Evolutionary conservation across 2,113 vertebrate genomes (phyloP).

Genomic region (Orthonyx spaldingii): DNA sequence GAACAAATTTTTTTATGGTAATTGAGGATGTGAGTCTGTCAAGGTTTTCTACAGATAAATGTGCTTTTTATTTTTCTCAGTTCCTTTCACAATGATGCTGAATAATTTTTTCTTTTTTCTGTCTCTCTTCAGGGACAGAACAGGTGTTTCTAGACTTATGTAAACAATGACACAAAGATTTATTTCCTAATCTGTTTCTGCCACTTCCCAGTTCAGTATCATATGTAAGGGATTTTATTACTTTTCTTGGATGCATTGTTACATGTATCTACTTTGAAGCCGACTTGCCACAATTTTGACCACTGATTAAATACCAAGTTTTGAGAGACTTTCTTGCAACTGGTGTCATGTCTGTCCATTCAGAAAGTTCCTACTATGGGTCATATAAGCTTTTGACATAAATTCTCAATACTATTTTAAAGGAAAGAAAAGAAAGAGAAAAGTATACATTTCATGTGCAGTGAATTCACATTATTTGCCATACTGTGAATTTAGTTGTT

Average conservation of each 20-base stretch:
- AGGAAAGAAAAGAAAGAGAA: not conserved
- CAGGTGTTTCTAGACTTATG: not conserved
- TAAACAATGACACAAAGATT: not conserved
- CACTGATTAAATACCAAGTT: not conserved
- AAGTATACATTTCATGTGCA: not conserved
- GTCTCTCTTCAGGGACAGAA: not conserved
- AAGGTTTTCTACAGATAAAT: not conserved
- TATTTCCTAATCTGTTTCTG: not conserved
- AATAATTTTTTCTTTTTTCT: not conserved
- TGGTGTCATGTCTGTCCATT: not conserved
- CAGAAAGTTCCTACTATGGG: not conserved
- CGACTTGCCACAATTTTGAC: not conserved
- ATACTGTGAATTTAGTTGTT: not conserved
- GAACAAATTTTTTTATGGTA: not conserved
- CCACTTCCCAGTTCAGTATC: not conserved
- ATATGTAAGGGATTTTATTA: not conserved
- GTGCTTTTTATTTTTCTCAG: not conserved
- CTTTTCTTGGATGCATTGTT: not conserved
- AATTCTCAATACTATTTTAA: not conserved
- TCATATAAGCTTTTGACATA: not conserved
- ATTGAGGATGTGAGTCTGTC: not conserved
- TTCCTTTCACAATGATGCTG: not conserved
- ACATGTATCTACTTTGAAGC: not conserved
- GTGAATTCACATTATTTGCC: not conserved
- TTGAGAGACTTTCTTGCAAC: not conserved